These are phyloP conservation scores for Drosophila multiciliata DNA, from an alignment of 2,888 invertebrate genomes.

Conservation along the genomic window DNA sequence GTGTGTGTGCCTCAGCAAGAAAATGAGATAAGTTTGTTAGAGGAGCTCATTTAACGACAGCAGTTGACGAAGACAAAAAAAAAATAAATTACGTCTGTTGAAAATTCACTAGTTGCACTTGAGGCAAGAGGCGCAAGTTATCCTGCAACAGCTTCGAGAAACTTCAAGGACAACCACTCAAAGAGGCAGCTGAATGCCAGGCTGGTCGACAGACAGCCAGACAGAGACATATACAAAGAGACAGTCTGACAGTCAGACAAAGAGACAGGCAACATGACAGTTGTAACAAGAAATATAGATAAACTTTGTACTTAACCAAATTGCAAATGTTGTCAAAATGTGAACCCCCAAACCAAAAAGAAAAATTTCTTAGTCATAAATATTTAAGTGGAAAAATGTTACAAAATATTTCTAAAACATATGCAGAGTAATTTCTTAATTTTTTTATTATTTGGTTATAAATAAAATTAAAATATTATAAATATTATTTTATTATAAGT, in stretches of 20 bases:
- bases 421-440: neutral
- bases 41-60: constrained; percentile 43
- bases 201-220: constrained; percentile 10
- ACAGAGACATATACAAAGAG: neutral
- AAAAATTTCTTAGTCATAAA: neutral
- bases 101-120: constrained; percentile 17
- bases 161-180: constrained; percentile 1
- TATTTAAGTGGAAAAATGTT: neutral
- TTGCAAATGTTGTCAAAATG: neutral
- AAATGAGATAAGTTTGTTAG: constrained; percentile 54
- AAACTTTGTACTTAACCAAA: constrained; percentile 1
- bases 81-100: constrained; percentile 18
- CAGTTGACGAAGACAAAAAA: constrained; percentile 5
- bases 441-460: no score
- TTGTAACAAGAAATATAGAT: neutral
- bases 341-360: neutral
- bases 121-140: constrained; percentile 11
- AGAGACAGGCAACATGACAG: neutral
- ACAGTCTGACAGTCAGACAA: neutral
- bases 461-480: no score
- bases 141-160: constrained; percentile 7
- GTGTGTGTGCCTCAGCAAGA: constrained; percentile 18
- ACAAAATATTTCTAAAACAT: neutral
- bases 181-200: neutral
- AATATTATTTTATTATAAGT: no score